phyloP scores from a whole-genome alignment of 2,797 vertebrate species.

The Eptatretus atami region DNA sequence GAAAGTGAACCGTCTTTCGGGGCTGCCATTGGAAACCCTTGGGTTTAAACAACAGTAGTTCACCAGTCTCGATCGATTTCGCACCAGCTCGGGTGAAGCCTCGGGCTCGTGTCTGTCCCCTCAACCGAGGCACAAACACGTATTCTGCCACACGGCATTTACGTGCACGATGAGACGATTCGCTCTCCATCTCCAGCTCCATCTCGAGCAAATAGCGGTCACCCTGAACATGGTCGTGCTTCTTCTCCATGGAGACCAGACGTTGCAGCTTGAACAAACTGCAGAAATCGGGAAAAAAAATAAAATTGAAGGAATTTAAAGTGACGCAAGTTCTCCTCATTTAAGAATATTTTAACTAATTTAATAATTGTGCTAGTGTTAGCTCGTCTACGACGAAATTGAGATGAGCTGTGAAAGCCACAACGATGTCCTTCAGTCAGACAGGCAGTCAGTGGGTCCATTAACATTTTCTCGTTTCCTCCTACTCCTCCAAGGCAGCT shows the following conservation, averaged over 20 bases:
- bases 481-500: too few species aligned
- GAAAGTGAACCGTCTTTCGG: slow-evolving; percentile 74
- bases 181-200: slow-evolving; percentile 43
- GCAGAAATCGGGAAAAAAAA: neutral
- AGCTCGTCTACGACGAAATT: too few species aligned
- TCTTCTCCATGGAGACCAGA: slow-evolving; percentile 78
- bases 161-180: slow-evolving; percentile 21
- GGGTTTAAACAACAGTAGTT: slow-evolving; percentile 47
- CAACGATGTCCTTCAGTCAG: too few species aligned
- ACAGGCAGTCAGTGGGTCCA: too few species aligned
- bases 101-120: slow-evolving; percentile 18
- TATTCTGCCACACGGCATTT: slow-evolving; percentile 33
- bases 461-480: too few species aligned
- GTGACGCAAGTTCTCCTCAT: too few species aligned
- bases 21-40: slow-evolving; percentile 54
- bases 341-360: too few species aligned
- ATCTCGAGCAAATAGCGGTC: slow-evolving; percentile 83
- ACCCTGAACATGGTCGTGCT: slow-evolving; percentile 54
- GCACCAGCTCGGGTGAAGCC: neutral
- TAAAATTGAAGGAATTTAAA: too few species aligned
- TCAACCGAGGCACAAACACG: slow-evolving; percentile 54
- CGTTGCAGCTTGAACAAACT: slow-evolving; percentile 70
- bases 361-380: too few species aligned
- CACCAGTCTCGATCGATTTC: neutral
- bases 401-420: too few species aligned